Base-by-base conservation (phyloP, 2,888 invertebrate genomes). In the Ichneumon xanthorius region DNA sequence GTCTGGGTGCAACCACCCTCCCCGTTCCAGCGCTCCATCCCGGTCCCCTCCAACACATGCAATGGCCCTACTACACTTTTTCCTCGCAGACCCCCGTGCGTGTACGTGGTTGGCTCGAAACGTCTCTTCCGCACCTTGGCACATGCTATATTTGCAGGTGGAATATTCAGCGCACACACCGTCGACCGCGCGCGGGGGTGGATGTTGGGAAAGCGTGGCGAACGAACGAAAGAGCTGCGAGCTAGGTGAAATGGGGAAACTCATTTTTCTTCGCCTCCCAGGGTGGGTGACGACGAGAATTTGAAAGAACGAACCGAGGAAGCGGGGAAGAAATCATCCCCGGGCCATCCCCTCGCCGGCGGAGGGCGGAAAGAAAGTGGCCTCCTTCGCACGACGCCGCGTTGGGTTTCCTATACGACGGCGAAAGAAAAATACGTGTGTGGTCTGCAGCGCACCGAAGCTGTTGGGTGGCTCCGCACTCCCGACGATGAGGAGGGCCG, bases 61-160 rank as follows among this genome's bases (percentile, higher is more conserved):
- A 67, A 70, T 55, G 58, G 58, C 71, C 79, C 16, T 63, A 53
- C 68, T 75, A 88, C 82, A 89, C 86, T 82, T 89, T 89, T 87
- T 77, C 82, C 82, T 76, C 67, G 72, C 50, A 67, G 79, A 85
- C 72, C 58, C 58, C 53, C 55, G 82, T 53, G 85, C 63, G 61
- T 37, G 58, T 63, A 78, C 55, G 84, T 61, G 85, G 82, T 85
- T 82, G 82, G 72, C 76, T 67, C 76, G 58, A 48, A 50, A 80
- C 70, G 72, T 82, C 77, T 87, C 79, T 84, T 80, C 80, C 68
- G 72, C 76, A 82, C 72, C 63, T 81, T 71, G 81, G 81, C 84
- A 80, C 80, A 73, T 80, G 63, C 76, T 80, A 86, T 86, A 82
- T 83, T 70, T 86, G 61, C 80, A 85, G 85, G 82, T 82, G 76